phyloP scores from a whole-genome alignment of 1,140 invertebrate species.

The Wiebesia pumilae region DNA sequence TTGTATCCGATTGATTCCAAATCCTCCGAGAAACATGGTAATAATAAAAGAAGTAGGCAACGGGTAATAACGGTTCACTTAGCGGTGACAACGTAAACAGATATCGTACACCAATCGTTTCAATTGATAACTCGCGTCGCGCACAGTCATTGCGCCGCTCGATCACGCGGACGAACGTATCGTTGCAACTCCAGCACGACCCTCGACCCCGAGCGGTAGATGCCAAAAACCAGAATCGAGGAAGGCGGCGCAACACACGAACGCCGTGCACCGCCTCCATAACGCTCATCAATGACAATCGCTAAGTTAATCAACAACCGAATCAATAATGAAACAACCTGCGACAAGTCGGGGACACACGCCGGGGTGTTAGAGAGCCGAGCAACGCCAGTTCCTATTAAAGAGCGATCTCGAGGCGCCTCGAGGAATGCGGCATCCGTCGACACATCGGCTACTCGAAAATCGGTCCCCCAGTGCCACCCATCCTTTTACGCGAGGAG shows the following conservation, averaged over 20 bases:
- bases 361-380: background rate
- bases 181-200: too few species aligned
- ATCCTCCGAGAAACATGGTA: too few species aligned
- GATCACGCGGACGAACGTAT: too few species aligned
- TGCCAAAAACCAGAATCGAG: too few species aligned
- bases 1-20: too few species aligned
- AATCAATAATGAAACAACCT: too few species aligned
- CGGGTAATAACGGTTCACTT: background rate
- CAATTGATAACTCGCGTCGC: background rate
- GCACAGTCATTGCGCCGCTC: too few species aligned
- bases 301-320: too few species aligned
- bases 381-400: background rate
- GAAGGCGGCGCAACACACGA: too few species aligned
- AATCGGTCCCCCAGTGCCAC: background rate
- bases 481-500: background rate
- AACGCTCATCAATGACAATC: too few species aligned
- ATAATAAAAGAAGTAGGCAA: background rate
- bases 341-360: background rate
- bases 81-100: background rate
- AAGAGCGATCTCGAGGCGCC: background rate
- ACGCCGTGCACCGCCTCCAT: too few species aligned
- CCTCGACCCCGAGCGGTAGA: too few species aligned
- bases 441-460: conserved; percentile 23
- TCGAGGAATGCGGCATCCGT: background rate
- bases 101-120: background rate